Evolutionary conservation across 2,113 vertebrate genomes (phyloP), one percentile per base, ranked within the genome.

Genomic region (Parus major): DNA sequence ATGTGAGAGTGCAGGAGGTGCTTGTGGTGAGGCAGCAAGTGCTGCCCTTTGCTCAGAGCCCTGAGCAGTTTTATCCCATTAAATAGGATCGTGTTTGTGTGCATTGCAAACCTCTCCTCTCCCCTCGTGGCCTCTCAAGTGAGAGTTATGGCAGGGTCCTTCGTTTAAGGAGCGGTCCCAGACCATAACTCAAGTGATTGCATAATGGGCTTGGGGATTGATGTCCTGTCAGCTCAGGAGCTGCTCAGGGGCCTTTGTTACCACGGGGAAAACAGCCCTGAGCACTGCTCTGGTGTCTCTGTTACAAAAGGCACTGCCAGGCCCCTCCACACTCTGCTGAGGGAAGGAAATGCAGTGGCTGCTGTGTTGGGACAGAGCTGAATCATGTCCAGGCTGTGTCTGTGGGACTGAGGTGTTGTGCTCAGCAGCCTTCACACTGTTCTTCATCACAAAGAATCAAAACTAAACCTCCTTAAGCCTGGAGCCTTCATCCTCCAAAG

Each of bases 241-340:
- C 59, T 73, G 84, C 78, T 78, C 44, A 17, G 88, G 47, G 65
- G 35, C 60, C 89, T 81, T 50, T 20, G 42, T 41, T 41, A 29
- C 47, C n/a, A 0, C 28, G 60, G 85, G 88, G 49, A 63, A 47
- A 79, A 41, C 8, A 73, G 72, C 72, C 53, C 63, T 25, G 68
- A 36, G 4, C 31, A 4, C 18, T 25, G 5, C 10, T 60, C 29
- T 66, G 39, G 7, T 42, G 21, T 72, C 44, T 81, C 28, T 61
- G 41, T 23, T 15, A 0, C 7, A 4, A 5, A 12, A 28, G 42
- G 2, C 60, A 7, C 46, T 0, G 0, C 5, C 68, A 25, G 47
- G 5, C 63, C 64, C 52, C 44, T 28, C 12, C 10, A 0, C 10
- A 1, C 19, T 6, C 20, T 72, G 63, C 71, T 1, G 1, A 21